phyloP scores from a whole-genome alignment of 1,140 invertebrate genomes.

The Drosophila erecta region DNA sequence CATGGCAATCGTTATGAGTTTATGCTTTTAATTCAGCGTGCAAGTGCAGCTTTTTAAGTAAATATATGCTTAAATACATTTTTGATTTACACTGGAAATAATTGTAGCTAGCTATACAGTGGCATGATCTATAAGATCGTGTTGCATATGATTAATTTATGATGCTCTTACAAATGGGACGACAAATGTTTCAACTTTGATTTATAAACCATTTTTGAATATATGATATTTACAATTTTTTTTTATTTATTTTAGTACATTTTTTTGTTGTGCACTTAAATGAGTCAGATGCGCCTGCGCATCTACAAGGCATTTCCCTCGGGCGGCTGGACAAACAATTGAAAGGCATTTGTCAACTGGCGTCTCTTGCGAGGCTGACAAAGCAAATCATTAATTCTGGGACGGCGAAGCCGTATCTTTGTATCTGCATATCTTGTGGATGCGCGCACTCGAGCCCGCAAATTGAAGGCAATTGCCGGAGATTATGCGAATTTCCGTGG shows the following conservation, averaged over 20 bases:
- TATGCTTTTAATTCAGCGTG: no score
- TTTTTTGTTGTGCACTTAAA: slow-evolving; percentile 6
- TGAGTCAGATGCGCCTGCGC: slow-evolving; percentile 59
- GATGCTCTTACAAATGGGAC: no score
- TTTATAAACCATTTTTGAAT: no score
- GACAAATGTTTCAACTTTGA: no score
- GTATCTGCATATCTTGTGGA: slow-evolving; percentile 15
- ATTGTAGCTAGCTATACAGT: no score
- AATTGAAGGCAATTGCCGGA: slow-evolving; percentile 65
- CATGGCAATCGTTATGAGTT: no score
- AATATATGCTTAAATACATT: no score
- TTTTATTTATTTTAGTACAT: not conserved
- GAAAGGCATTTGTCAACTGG: slow-evolving; percentile 73
- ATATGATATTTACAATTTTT: not conserved
- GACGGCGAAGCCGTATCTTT: slow-evolving; percentile 23
- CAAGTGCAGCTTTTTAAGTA: no score
- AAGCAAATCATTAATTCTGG: slow-evolving; percentile 57
- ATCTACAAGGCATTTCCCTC: slow-evolving; percentile 38
- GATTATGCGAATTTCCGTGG: slow-evolving; percentile 48
- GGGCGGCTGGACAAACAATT: slow-evolving; percentile 61
- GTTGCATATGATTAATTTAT: not conserved
- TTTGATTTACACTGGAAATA: no score
- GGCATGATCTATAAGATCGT: no score
- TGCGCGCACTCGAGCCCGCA: slow-evolving; percentile 43
- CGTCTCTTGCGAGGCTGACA: slow-evolving; percentile 39